Percentiles rank a stretch among this genome's conserved stretches.
Conservation (phyloP, 2,113 vertebrate genomes). For the Ivindomyrus marchei region DNA sequence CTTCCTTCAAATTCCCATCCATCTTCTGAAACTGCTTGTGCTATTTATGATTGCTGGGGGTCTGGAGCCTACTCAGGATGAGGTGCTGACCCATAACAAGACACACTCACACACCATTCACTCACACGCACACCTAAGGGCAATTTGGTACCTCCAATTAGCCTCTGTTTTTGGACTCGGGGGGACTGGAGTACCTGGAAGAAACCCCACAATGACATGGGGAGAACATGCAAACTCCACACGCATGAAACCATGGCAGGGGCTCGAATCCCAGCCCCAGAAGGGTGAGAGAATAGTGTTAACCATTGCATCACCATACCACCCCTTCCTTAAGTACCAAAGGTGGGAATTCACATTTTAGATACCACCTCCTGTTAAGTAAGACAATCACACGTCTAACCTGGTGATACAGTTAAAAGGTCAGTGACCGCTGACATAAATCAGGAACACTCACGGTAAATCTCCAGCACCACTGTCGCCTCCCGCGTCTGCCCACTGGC, state of each 20-base stretch:
- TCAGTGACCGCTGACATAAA: neutral
- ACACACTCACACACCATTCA: no score
- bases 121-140: no score
- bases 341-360: neutral
- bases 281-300: neutral
- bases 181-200: no score
- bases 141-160: no score
- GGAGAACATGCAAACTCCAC: no score
- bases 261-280: neutral
- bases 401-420: neutral
- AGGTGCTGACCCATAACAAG: no score
- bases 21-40: no score
- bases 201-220: no score
- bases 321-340: neutral
- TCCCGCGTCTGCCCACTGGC: slow-evolving; percentile 78
- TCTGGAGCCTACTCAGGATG: no score
- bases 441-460: slow-evolving; percentile 79
- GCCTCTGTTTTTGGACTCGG: no score
- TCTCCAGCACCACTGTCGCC: slow-evolving; percentile 92
- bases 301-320: neutral
- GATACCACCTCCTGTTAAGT: neutral
- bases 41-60: no score
- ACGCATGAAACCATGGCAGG: no score
- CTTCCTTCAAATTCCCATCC: neutral
- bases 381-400: neutral